A percentile compares a stretch with the other conserved stretches of the same genome.
Evolutionary conservation across 2,888 invertebrate genomes (phyloP).

Genomic region (Ophion slaviceki): DNA sequence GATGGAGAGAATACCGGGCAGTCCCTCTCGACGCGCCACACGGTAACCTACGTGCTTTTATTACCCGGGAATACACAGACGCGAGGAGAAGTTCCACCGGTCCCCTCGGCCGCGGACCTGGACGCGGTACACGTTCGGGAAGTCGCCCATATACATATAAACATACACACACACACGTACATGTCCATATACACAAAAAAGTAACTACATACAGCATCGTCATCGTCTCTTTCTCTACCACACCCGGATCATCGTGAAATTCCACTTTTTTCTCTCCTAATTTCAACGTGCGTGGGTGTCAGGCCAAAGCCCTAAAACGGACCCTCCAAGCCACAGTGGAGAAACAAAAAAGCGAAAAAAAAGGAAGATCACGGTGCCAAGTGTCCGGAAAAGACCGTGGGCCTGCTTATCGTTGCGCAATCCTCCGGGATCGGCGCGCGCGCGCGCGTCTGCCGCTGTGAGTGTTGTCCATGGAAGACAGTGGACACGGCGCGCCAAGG

Average conservation of each 20-base stretch:
- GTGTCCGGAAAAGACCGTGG: slow-evolving; percentile 28
- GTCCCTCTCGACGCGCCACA: slow-evolving; percentile 78
- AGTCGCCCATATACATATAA: slow-evolving; percentile 14
- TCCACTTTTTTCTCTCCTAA: slow-evolving; percentile 22
- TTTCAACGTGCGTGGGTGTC: slow-evolving; percentile 37
- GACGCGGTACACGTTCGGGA: slow-evolving; percentile 25
- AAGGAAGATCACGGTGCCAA: slow-evolving; percentile 41
- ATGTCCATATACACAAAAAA: background rate
- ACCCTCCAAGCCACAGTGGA: background rate
- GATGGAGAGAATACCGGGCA: slow-evolving; percentile 77
- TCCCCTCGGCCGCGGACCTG: slow-evolving; percentile 18
- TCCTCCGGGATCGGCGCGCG: slow-evolving; percentile 26
- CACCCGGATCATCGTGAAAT: slow-evolving; percentile 26
- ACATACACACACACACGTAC: background rate
- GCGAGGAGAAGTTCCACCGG: slow-evolving; percentile 50
- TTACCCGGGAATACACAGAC: slow-evolving; percentile 66
- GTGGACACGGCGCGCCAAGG: slow-evolving; percentile 7
- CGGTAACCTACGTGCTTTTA: slow-evolving; percentile 79
- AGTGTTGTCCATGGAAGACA: slow-evolving; percentile 17
- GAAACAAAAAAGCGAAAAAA: slow-evolving; percentile 6
- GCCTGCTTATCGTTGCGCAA: slow-evolving; percentile 53
- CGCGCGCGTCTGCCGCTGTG: slow-evolving; percentile 5
- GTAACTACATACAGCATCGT: slow-evolving; percentile 29
- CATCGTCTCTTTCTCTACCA: slow-evolving; percentile 12
- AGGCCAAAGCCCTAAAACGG: slow-evolving; percentile 32